Base-by-base conservation (phyloP, 2,113 vertebrate species). In the Gorsachius goisagi region DNA sequence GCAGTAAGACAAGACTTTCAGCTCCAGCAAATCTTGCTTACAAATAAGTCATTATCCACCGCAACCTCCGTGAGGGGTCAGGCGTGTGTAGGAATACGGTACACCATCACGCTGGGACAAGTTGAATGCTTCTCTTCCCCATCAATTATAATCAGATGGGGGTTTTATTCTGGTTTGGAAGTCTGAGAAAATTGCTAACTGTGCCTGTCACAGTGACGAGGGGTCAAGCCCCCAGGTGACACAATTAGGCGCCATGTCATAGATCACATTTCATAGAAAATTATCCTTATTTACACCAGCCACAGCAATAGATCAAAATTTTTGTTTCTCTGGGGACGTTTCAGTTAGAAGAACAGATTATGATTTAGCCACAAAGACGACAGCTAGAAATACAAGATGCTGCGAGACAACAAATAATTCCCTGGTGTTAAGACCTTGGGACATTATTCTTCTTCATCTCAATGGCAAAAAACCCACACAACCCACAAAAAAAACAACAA, bases 31-130 rank as follows among this genome's bases (percentile, higher is more conserved):
- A 32, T 0, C 32, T 21, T 50, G 26, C 17, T 35, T 17, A 9
- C 19, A 47, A n/a, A 11, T 0, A 6, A 45, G 22, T 16, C 28
- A 22, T 6, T 17, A 47, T 11, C 30, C 20, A 18, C 10, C 52
- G 41, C 30, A 58, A 1, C 13, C 9, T 50, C 5, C 1, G 9
- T 2, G 9, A 49, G 39, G 15, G 15, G 33, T 13, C 45, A 27
- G 5, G 6, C 1, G 20, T 3, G 12, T 3, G 11, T 2, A 27
- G 60, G 49, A 56, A 37, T 5, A 47, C 1, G 0, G 7, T 8
- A 30, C 23, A 33, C 8, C 64, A 26, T 11, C 3, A 1, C 33
- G 9, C 3, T 3, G 15, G 21, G 11, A 85, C 0, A 0, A 59
- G 3, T 2, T 10, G 13, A 27, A 35, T 7, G 27, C 21, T 74